Evolutionary conservation across 2,113 vertebrate species (phyloP).

Genomic region (Echinops telfairi): DNA sequence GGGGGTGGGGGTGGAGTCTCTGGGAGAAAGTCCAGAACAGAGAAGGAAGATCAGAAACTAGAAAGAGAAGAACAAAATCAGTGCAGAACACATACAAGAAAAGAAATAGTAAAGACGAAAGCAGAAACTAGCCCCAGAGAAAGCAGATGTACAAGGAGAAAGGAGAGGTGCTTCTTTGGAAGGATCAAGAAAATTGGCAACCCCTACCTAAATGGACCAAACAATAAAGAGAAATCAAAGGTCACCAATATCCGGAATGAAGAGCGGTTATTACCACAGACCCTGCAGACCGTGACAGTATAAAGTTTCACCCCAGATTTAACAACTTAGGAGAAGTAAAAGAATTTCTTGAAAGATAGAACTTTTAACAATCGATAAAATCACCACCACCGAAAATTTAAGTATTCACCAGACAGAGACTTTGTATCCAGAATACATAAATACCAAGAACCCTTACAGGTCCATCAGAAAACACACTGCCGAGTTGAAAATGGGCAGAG

Average conservation of each 20-base stretch:
- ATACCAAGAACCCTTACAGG: background rate
- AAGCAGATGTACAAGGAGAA: background rate
- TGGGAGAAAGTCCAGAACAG: background rate
- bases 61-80: slow-evolving; percentile 33
- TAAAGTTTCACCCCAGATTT: slow-evolving; percentile 39
- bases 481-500: slow-evolving; percentile 20
- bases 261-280: background rate
- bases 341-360: slow-evolving; percentile 20
- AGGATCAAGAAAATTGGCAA: background rate
- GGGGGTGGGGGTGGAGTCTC: background rate
- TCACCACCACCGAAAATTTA: background rate
- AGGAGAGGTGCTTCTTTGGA: slow-evolving; percentile 4
- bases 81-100: slow-evolving; percentile 3
- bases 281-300: background rate
- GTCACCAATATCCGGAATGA: background rate
- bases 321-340: slow-evolving; percentile 34
- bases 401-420: slow-evolving; percentile 20
- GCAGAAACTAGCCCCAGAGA: slow-evolving; percentile 44
- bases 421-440: slow-evolving; percentile 35
- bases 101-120: slow-evolving; percentile 29
- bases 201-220: background rate
- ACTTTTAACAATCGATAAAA: background rate
- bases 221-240: background rate
- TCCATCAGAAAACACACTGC: slow-evolving; percentile 44
- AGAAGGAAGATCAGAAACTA: slow-evolving; percentile 24